Evolutionary conservation across 2,888 invertebrate species (phyloP).

Genomic region (Charanyca ferruginea): DNA sequence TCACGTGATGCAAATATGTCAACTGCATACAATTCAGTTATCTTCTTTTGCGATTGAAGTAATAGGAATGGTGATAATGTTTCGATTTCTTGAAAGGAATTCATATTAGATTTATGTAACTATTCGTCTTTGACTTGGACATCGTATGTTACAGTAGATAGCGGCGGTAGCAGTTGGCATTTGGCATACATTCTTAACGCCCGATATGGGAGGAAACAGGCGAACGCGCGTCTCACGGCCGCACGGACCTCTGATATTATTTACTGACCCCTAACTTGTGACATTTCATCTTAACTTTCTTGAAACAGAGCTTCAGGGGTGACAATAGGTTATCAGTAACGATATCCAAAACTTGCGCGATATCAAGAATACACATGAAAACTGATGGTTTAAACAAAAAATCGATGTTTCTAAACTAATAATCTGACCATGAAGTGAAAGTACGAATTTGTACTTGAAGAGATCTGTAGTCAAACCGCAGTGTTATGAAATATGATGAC

Average conservation of each 20-base stretch:
- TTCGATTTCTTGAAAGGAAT: slow-evolving; percentile 3
- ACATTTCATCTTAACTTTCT: slow-evolving; percentile 77
- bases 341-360: slow-evolving; percentile 53
- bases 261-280: slow-evolving; percentile 79
- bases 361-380: slow-evolving; percentile 39
- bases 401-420: slow-evolving; percentile 45
- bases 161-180: slow-evolving; percentile 80
- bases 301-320: slow-evolving; percentile 62
- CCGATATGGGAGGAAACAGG: slow-evolving; percentile 84
- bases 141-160: slow-evolving; percentile 64
- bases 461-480: slow-evolving; percentile 70
- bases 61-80: neutral
- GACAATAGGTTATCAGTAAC: slow-evolving; percentile 62
- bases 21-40: too few relatives aligned
- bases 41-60: neutral
- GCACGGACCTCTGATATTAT: slow-evolving; percentile 76
- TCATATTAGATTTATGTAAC: slow-evolving; percentile 9
- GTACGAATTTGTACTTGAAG: slow-evolving; percentile 66
- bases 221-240: slow-evolving; percentile 81
- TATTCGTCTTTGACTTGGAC: slow-evolving; percentile 57
- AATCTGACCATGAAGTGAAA: slow-evolving; percentile 65
- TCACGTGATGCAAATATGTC: too few relatives aligned
- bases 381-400: slow-evolving; percentile 32
- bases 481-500: slow-evolving; percentile 68
- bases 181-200: slow-evolving; percentile 86